These are phyloP conservation scores for Epistrophe eligans DNA, from an alignment of 2,888 invertebrate species.

Conservation along the genomic window DNA sequence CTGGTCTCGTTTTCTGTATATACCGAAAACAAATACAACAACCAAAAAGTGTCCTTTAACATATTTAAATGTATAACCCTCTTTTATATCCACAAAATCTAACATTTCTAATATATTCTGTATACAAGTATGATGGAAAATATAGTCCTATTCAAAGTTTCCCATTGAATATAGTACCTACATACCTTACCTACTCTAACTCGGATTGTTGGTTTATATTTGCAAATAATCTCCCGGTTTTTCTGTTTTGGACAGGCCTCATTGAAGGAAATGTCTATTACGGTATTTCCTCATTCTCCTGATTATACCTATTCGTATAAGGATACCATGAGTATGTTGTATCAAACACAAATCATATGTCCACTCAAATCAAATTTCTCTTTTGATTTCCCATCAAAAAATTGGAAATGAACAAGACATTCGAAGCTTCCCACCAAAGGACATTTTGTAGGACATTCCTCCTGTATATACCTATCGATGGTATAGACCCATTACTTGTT, in stretches of 20 bases:
- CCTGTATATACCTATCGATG: background rate
- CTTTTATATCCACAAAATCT: background rate
- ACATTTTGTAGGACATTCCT: background rate
- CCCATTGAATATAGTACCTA: background rate
- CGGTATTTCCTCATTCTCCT: constrained; percentile 13
- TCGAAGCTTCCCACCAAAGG: constrained; percentile 37
- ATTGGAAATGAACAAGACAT: constrained; percentile 68
- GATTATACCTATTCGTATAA: background rate
- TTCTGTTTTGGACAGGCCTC: constrained; percentile 64
- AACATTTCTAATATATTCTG: background rate
- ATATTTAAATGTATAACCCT: constrained; percentile 59
- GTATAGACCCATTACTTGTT: background rate
- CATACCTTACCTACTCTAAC: background rate
- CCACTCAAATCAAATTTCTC: constrained; percentile 71
- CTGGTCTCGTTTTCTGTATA: background rate
- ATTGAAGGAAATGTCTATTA: constrained; percentile 63
- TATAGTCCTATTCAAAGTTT: constrained; percentile 26
- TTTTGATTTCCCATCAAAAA: constrained; percentile 70
- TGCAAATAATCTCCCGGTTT: constrained; percentile 46
- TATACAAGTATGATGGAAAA: background rate
- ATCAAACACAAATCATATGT: constrained; percentile 71
- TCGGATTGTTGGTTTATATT: constrained; percentile 12
- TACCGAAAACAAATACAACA: constrained; percentile 6
- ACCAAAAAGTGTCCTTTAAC: constrained; percentile 22
- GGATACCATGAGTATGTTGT: constrained; percentile 3